Conservation (phyloP, 2,797 vertebrate genomes). For the Furcifer pardalis region DNA sequence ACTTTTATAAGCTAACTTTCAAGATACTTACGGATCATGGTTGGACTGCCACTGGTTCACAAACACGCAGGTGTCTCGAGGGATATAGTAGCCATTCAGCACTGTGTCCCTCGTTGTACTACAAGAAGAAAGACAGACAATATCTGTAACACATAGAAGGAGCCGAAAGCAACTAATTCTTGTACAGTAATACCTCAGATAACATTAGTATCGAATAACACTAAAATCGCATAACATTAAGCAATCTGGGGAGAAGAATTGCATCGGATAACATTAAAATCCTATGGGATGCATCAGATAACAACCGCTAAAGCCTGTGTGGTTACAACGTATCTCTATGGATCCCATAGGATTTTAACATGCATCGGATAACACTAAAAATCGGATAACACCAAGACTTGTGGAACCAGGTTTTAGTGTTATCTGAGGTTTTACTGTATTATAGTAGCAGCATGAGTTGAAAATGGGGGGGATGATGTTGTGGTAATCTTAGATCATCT, state of each 20-base stretch:
- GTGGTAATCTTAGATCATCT: not conserved
- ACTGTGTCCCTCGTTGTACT: conserved; percentile 86
- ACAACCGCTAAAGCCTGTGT: no score
- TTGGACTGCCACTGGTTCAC: conserved; percentile 98
- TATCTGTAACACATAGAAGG: not conserved
- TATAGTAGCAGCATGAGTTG: not conserved
- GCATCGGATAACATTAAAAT: no score
- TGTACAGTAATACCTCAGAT: no score
- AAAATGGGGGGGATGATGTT: not conserved
- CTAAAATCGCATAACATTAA: no score
- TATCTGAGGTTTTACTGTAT: no score
- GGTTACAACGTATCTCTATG: no score
- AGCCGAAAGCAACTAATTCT: not conserved
- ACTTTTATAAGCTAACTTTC: not conserved
- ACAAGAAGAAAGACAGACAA: conserved; percentile 26
- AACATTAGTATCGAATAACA: no score
- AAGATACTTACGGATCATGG: conserved; percentile 88
- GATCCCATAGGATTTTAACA: no score
- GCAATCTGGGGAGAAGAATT: no score
- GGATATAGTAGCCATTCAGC: conserved; percentile 89
- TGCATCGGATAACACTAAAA: no score
- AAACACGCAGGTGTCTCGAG: conserved; percentile 90
- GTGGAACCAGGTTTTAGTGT: not conserved
- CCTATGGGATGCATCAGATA: no score
- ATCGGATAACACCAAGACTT: no score